These are phyloP conservation scores for Delphinapterus leucas DNA, from an alignment of 2,113 vertebrate genomes.

Conservation along the genomic window DNA sequence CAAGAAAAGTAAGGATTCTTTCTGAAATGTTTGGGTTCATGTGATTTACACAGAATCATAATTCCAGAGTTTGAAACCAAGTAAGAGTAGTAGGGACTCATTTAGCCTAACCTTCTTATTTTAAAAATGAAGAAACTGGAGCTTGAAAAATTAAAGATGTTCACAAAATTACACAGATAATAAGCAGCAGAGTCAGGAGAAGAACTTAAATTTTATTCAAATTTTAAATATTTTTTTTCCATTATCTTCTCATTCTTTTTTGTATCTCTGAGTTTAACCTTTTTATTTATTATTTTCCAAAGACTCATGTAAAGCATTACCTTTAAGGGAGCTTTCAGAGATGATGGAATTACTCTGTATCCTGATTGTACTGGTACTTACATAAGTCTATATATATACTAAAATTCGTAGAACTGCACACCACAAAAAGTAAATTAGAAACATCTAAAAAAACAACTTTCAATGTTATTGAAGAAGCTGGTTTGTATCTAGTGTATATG, in stretches of 20 bases:
- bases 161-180: background rate
- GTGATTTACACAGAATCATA: background rate
- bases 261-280: background rate
- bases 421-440: conserved; percentile 16
- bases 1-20: background rate
- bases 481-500: background rate
- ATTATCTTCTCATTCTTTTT: background rate
- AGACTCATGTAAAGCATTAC: background rate
- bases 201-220: background rate
- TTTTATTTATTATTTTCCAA: conserved; percentile 14
- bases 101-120: background rate
- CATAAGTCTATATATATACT: background rate
- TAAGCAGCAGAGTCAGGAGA: background rate
- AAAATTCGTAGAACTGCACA: background rate
- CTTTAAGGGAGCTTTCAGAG: background rate
- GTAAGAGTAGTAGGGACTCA: background rate
- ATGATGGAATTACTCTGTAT: background rate
- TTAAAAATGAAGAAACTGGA: background rate
- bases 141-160: background rate
- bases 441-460: background rate
- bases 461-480: background rate
- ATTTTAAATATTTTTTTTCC: background rate
- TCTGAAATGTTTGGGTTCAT: background rate
- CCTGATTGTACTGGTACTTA: background rate
- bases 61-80: background rate